Percentiles rank a stretch among this genome's conserved stretches.
Conservation (phyloP, 2,888 invertebrate species). For the Drosophila stalkeri region DNA sequence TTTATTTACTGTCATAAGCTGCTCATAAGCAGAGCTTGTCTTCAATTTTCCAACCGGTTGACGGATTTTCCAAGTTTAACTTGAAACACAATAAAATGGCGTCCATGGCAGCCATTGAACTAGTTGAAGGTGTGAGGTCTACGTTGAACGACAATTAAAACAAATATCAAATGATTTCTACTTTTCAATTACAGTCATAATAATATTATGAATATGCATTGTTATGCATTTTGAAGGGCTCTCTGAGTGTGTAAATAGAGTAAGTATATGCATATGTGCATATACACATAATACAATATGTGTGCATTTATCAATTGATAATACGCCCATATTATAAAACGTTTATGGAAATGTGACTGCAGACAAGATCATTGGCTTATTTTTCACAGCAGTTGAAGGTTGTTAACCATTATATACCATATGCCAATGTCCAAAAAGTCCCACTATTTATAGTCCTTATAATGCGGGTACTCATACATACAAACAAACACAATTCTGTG, state of each 20-base stretch:
- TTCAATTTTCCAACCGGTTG: neutral
- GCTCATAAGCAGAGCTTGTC: neutral
- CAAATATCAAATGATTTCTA: neutral
- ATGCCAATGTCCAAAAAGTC: neutral
- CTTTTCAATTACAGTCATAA: neutral
- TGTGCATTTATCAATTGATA: conserved; percentile 25
- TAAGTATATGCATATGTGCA: neutral
- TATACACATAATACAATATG: neutral
- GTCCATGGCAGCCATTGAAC: neutral
- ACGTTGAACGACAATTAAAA: neutral
- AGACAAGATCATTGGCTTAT: conserved; percentile 3
- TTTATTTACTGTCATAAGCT: neutral
- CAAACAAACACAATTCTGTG: neutral
- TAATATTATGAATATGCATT: neutral
- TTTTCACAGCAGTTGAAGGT: conserved; percentile 3
- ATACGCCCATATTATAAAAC: conserved; percentile 39
- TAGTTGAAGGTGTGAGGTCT: neutral
- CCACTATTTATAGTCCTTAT: neutral
- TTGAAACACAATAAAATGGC: neutral
- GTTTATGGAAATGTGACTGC: conserved; percentile 28
- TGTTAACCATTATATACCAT: conserved; percentile 3
- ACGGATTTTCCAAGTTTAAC: neutral
- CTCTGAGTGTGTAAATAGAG: neutral
- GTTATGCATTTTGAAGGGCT: neutral
- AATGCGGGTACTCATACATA: neutral